A percentile compares a stretch with the other conserved stretches of the same genome.
phyloP scores from a whole-genome alignment of 2,888 invertebrate species.

The Hermodice carunculata region DNA sequence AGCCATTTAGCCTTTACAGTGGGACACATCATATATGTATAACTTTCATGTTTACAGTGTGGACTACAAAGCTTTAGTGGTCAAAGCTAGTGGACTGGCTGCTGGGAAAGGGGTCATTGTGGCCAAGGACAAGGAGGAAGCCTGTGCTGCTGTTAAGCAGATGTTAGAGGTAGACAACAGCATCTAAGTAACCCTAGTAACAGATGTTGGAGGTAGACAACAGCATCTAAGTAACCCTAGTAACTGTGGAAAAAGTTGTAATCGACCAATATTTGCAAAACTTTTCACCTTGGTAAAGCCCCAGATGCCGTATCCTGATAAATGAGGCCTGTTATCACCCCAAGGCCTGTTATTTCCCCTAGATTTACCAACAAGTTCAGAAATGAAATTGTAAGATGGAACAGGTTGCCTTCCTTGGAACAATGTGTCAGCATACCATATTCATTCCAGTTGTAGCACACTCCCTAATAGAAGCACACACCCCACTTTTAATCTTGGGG shows the following conservation, averaged over 20 bases:
- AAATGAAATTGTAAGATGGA: no score
- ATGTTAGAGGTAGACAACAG: slow-evolving; percentile 74
- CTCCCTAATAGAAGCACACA: no score
- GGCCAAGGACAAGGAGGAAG: slow-evolving; percentile 82
- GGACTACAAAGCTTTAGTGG: slow-evolving; percentile 80
- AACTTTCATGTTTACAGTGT: slow-evolving; percentile 76
- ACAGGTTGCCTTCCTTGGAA: no score
- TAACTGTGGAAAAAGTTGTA: neutral
- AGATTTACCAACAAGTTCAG: no score
- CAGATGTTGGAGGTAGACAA: neutral
- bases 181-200: no score
- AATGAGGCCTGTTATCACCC: neutral
- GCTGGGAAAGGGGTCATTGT: slow-evolving; percentile 98
- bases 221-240: no score
- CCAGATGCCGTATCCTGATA: neutral
- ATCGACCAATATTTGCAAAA: neutral
- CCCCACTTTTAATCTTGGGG: no score
- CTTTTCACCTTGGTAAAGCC: neutral
- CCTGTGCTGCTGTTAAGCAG: slow-evolving; percentile 85
- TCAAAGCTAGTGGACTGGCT: slow-evolving; percentile 96
- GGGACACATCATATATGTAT: neutral
- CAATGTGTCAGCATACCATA: no score
- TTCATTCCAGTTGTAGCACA: no score
- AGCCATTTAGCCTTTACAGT: no score
- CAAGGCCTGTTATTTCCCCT: no score